Conservation (phyloP, 2,797 vertebrate species). For the Sphaeramia orbicularis region DNA sequence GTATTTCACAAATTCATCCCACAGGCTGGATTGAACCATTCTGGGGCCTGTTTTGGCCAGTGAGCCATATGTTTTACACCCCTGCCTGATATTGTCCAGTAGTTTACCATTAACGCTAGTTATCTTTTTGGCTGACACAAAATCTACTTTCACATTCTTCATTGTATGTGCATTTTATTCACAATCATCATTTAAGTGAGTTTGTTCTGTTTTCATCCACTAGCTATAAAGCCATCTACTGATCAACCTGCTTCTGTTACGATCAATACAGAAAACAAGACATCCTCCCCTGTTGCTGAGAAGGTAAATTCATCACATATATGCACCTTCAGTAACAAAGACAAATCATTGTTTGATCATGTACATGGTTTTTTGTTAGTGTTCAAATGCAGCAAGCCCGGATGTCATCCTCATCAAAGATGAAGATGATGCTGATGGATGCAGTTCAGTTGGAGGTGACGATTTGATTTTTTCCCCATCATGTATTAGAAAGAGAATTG, state of each 20-base stretch:
- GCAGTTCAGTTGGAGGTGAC: constrained; percentile 57
- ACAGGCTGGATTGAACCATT: too few species aligned
- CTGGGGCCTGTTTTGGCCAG: too few species aligned
- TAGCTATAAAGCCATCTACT: constrained; percentile 53
- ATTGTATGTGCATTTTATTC: background rate
- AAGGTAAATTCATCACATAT: constrained; percentile 44
- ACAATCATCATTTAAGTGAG: background rate
- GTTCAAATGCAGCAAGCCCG: constrained; percentile 59
- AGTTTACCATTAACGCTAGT: too few species aligned
- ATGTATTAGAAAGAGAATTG: too few species aligned
- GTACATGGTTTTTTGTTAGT: constrained; percentile 47
- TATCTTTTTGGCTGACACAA: background rate
- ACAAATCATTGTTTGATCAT: background rate
- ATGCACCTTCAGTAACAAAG: background rate
- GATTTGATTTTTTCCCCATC: background rate
- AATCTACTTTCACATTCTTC: background rate
- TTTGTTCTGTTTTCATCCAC: constrained; percentile 16
- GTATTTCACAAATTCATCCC: too few species aligned
- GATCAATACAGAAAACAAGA: constrained; percentile 33
- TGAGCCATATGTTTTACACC: too few species aligned
- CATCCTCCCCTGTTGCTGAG: constrained; percentile 15
- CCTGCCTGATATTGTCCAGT: too few species aligned
- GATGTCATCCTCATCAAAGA: constrained; percentile 84
- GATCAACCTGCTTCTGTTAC: constrained; percentile 34
- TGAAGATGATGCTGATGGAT: constrained; percentile 74